These are phyloP conservation scores for Crypturellus tataupa DNA, from an alignment of 2,797 vertebrate species.

Conservation along the genomic window DNA sequence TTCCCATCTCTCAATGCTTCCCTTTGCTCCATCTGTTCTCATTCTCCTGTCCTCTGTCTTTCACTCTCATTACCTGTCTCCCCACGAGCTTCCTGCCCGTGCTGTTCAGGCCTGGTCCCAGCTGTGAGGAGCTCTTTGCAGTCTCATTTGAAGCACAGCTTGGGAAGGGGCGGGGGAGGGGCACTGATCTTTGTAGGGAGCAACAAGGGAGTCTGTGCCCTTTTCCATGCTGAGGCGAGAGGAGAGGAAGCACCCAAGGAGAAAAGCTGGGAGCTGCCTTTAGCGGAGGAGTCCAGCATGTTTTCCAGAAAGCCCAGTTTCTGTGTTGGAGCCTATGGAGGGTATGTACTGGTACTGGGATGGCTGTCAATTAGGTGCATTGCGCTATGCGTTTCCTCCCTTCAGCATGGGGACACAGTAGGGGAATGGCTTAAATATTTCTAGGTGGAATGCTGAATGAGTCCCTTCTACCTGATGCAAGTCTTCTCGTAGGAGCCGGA, in stretches of 20 bases:
- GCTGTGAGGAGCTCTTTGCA: neutral
- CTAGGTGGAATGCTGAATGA: neutral
- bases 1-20: neutral
- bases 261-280: neutral
- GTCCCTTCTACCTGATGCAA: neutral
- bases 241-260: neutral
- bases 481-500: neutral
- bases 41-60: neutral
- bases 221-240: neutral
- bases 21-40: neutral
- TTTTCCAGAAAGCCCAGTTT: slow-evolving; percentile 49
- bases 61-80: neutral
- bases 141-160: neutral
- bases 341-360: slow-evolving; percentile 18
- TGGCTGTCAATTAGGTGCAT: neutral
- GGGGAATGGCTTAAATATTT: neutral
- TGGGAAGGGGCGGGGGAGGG: neutral
- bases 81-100: neutral
- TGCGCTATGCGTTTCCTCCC: neutral
- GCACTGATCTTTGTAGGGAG: neutral
- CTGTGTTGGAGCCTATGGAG: slow-evolving; percentile 33
- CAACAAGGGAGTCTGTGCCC: neutral
- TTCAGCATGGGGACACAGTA: neutral
- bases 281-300: slow-evolving; percentile 33
- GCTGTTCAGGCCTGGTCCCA: neutral